A percentile compares a stretch with the other conserved stretches of the same genome.
phyloP scores from a whole-genome alignment of 1,140 invertebrate species.

The Harlomillsia oculata region DNA sequence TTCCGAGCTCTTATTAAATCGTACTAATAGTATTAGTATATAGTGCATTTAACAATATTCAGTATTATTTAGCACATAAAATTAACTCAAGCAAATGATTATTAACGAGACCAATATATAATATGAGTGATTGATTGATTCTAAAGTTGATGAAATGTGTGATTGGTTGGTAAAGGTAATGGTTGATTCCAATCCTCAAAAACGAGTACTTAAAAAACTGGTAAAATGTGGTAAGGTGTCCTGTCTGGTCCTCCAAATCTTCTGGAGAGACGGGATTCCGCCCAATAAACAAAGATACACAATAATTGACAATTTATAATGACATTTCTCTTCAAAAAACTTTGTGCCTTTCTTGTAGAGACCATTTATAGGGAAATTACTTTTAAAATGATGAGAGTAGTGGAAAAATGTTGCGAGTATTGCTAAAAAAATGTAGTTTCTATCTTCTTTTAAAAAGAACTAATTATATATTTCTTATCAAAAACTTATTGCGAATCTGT shows the following conservation, averaged over 20 bases:
- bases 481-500: neutral
- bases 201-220: neutral
- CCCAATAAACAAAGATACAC: slow-evolving; percentile 31
- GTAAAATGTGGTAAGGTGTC: slow-evolving; percentile 23
- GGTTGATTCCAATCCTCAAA: slow-evolving; percentile 6
- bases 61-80: too few relatives aligned
- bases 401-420: slow-evolving; percentile 5
- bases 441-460: slow-evolving; percentile 5
- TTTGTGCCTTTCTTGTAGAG: slow-evolving; percentile 8
- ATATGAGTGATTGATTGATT: too few relatives aligned
- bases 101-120: too few relatives aligned
- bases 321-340: slow-evolving; percentile 7
- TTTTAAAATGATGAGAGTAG: slow-evolving; percentile 28
- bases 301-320: slow-evolving; percentile 9
- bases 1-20: too few relatives aligned
- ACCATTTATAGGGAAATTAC: slow-evolving; percentile 1
- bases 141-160: slow-evolving; percentile 1
- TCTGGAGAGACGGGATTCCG: slow-evolving; percentile 28
- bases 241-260: slow-evolving; percentile 15
- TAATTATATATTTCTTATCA: neutral
- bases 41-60: neutral
- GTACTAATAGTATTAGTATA: too few relatives aligned
- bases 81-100: too few relatives aligned
- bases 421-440: neutral
- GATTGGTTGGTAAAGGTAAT: slow-evolving; percentile 6